Base-by-base conservation (phyloP, 2,797 vertebrate species). In the Pteronotus mesoamericanus region DNA sequence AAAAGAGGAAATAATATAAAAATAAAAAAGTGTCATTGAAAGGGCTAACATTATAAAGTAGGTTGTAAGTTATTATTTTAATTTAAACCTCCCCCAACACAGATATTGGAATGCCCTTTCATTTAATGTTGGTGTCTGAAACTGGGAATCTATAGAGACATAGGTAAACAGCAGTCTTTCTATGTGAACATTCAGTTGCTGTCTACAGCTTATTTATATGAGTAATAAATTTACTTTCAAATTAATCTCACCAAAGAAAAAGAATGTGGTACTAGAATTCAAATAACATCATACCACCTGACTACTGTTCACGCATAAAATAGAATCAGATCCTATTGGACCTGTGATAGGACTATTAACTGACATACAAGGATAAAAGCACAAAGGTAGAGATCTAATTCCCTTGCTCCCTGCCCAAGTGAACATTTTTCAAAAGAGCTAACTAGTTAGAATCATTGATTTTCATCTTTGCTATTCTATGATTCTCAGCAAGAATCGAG, bases 371-470 rank as follows among this genome's bases (percentile, higher is more conserved):
- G 32, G 61, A 48, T 44, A 59, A 68, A 78, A 93, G 66, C 51
- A 42, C 32, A 93, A 24, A 69, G 21, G 48, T 48, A 92, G 42
- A 46, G 34, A 46, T 46, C 34, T 85, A 78, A 93, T 94, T 95
- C 37, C 46, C 24, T 89, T 92, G 55, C 21, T 94, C 61, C 21
- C 64, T 88, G 51, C 18, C 15, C 77, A 93, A 82, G 77, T 75
- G 66, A 90, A 84, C 59, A 75, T 71, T 94, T 96, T 96, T 92
- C 91, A 82, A 92, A 90, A 83, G 66, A 74, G 9, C 44, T 68
- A 96, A 80, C 79, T 88, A 66, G 59, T 82, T 92, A 83, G 48
- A 96, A 79, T 66, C 83, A 89, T 92, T 86, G 87, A 80, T 92
- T 95, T 97, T 94, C 42, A 37, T 83, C 32, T 96, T 91, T 84